phyloP scores from a whole-genome alignment of 1,140 invertebrate genomes.

The Ceratina japonica region DNA sequence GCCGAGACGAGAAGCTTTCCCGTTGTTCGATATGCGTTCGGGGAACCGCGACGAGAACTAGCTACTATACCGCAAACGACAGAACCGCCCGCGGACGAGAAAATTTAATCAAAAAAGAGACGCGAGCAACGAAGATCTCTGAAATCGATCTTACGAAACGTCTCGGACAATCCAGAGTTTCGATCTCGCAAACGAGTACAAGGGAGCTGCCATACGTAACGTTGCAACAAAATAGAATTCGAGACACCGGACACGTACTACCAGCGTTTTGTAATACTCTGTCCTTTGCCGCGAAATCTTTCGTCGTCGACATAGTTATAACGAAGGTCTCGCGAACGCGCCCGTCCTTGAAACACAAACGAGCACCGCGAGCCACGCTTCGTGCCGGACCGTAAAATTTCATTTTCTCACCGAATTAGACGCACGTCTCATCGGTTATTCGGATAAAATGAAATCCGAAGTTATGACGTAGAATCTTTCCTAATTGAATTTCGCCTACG shows the following conservation, averaged over 20 bases:
- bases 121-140: no score
- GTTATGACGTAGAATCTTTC: not conserved
- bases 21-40: not conserved
- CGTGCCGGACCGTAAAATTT: not conserved
- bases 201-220: not conserved
- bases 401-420: not conserved
- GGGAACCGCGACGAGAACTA: no score
- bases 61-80: not conserved
- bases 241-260: not conserved
- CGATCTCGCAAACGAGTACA: not conserved
- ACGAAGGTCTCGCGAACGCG: not conserved
- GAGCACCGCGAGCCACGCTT: not conserved
- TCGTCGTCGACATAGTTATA: not conserved
- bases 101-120: no score
- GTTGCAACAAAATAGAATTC: not conserved
- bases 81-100: no score
- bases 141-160: no score
- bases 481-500: not conserved
- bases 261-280: constrained; percentile 6
- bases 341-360: not conserved
- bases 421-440: not conserved
- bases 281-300: not conserved
- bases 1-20: not conserved
- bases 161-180: not conserved
- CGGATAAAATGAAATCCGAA: no score